Conservation (phyloP, 1,140 invertebrate species). For the Steinernema feltiae region DNA sequence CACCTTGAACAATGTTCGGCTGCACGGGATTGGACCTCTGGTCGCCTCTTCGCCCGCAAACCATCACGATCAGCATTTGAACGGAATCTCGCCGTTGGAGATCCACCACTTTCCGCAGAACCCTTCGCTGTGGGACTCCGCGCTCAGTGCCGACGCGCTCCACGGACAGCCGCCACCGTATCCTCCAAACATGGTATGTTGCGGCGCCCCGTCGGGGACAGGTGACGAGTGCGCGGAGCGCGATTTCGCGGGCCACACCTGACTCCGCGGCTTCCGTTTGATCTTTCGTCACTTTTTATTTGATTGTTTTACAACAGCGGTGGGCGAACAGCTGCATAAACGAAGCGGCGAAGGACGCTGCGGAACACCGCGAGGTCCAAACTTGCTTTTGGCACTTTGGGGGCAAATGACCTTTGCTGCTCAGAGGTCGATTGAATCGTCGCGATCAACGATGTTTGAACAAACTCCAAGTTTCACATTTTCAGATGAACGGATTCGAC, state of each 20-base stretch:
- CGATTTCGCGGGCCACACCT: background rate
- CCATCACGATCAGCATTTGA: slow-evolving; percentile 16
- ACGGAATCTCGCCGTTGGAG: slow-evolving; percentile 15
- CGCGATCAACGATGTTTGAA: no score
- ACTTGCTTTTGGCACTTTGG: background rate
- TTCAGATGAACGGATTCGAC: background rate
- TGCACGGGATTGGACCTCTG: slow-evolving; percentile 27
- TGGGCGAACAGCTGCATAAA: slow-evolving; percentile 12
- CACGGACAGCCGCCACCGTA: background rate
- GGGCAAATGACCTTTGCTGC: background rate
- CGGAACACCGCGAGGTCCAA: background rate
- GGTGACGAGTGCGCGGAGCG: slow-evolving; percentile 11
- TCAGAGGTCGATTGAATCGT: no score
- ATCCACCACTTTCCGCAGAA: slow-evolving; percentile 25
- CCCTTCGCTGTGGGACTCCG: background rate
- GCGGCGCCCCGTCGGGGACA: background rate
- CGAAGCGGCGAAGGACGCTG: background rate
- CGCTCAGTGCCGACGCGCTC: background rate
- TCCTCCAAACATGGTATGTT: background rate
- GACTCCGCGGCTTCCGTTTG: slow-evolving; percentile 4
- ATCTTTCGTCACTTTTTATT: slow-evolving; percentile 15
- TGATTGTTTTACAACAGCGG: slow-evolving; percentile 11
- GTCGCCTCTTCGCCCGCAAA: slow-evolving; percentile 20
- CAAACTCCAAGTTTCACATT: no score
- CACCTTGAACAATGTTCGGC: slow-evolving; percentile 22